Base-by-base conservation (phyloP, 2,888 invertebrate species). In the Hanleya hanleyi region DNA sequence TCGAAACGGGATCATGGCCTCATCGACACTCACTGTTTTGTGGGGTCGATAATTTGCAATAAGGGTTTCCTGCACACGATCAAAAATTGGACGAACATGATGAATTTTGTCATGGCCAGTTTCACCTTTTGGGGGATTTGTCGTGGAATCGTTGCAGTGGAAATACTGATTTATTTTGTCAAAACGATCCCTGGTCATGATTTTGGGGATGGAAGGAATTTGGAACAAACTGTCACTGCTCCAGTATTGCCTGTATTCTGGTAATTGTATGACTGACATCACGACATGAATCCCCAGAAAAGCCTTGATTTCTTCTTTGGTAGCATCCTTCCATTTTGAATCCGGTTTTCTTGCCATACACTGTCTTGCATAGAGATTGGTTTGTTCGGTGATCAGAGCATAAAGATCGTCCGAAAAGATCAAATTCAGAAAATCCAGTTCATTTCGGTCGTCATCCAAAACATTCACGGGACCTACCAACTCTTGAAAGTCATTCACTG, bases 81-180 rank as follows among this genome's bases (percentile, higher is more conserved):
- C 61, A 12, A 69, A 32, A 36, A 69, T 57, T 32, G 69, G 69
- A 5, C 69, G 4, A 22, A 57, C 38, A 29, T 69, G 49, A 32
- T 32, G 35, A 5, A 69, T 3, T 57, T 49, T 49, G 37, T 69
- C 61, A 61, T 69, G 50, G 7, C 37, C 29, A 3, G 51, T 6
- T 33, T 49, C 5, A n/a, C 36, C 61, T 18, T 32, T 32, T 9
- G 69, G 9, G 18, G 61, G 35, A 9, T 69, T 49, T 7, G 7
- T 57, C 22, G 36, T 22, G 26, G 49, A 35, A 32, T 69, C 61
- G 18, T 47, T 18, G 6, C 57, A 18, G 37, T 69, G 69, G 50
- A 69, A 36, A 41, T 41, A 68, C 9, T 26, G 15, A 6, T 61
- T 12, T 26, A 68, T 50, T 26, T 35, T 35, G 6, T 50, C n/a